Percentiles rank a stretch among this genome's conserved stretches.
These are phyloP conservation scores for Micropterix aruncella DNA, from an alignment of 2,888 invertebrate genomes.

Conservation along the genomic window DNA sequence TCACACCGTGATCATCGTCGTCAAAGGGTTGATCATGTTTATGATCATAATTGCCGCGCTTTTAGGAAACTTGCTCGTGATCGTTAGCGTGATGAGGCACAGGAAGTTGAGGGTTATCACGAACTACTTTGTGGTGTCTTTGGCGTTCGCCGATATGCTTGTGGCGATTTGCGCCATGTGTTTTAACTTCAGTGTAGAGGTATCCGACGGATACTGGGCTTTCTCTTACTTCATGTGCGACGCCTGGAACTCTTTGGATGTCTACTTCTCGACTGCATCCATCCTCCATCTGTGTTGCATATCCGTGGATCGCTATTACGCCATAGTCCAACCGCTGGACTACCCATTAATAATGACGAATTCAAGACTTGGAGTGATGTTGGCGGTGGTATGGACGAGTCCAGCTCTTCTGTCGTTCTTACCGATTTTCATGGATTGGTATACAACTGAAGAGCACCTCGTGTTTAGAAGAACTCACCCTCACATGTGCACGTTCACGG, in stretches of 20 bases:
- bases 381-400: conserved; percentile 82
- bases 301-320: conserved; percentile 78
- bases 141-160: conserved; percentile 88
- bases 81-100: conserved; percentile 62
- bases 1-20: conserved; percentile 40
- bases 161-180: conserved; percentile 93
- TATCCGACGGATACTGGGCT: conserved; percentile 73
- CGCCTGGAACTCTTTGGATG: conserved; percentile 92
- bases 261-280: conserved; percentile 87
- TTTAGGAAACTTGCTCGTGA: conserved; percentile 81
- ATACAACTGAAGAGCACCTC: conserved; percentile 74
- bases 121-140: conserved; percentile 90
- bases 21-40: conserved; percentile 73
- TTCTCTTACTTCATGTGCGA: conserved; percentile 90
- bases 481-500: conserved; percentile 67
- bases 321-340: conserved; percentile 85
- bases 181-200: conserved; percentile 80
- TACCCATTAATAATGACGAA: conserved; percentile 91
- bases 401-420: conserved; percentile 87
- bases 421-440: conserved; percentile 92
- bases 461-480: conserved; percentile 52
- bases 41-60: conserved; percentile 80
- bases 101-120: conserved; percentile 66
- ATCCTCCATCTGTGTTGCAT: conserved; percentile 91
- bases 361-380: conserved; percentile 62